Conservation (phyloP, 2,797 vertebrate genomes). For the Halcyon smyrnensis region DNA sequence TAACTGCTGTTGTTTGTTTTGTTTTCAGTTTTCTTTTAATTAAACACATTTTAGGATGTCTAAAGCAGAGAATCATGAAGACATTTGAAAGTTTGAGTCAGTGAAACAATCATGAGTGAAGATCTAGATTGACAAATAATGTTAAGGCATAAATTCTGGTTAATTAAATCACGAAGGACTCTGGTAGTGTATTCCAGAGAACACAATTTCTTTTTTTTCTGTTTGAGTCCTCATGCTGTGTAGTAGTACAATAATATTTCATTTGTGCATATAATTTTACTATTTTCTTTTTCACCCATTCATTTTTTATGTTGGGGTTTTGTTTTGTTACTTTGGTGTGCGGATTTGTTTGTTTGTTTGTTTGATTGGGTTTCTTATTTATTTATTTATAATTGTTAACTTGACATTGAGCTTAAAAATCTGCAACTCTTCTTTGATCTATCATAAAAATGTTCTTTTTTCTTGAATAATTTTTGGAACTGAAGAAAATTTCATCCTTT, state of each 20-base stretch:
- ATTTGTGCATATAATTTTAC: background rate
- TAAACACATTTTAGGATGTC: background rate
- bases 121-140: background rate
- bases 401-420: background rate
- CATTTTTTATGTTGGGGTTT: background rate
- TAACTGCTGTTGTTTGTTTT: background rate
- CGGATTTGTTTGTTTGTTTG: too few species aligned
- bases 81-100: background rate
- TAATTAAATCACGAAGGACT: background rate
- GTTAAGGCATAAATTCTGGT: background rate
- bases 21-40: background rate
- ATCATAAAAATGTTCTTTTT: background rate
- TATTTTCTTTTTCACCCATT: slow-evolving; percentile 6
- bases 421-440: background rate
- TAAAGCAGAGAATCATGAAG: background rate
- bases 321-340: too few species aligned
- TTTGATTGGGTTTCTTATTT: too few species aligned
- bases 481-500: background rate
- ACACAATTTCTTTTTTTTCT: background rate
- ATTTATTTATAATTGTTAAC: background rate
- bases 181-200: background rate
- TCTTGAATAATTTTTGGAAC: background rate
- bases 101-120: background rate
- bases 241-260: background rate
- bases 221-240: background rate